A percentile compares a stretch with the other conserved stretches of the same genome.
These are phyloP conservation scores for Paracanthobrama guichenoti DNA, from an alignment of 2,113 vertebrate species.

Conservation along the genomic window DNA sequence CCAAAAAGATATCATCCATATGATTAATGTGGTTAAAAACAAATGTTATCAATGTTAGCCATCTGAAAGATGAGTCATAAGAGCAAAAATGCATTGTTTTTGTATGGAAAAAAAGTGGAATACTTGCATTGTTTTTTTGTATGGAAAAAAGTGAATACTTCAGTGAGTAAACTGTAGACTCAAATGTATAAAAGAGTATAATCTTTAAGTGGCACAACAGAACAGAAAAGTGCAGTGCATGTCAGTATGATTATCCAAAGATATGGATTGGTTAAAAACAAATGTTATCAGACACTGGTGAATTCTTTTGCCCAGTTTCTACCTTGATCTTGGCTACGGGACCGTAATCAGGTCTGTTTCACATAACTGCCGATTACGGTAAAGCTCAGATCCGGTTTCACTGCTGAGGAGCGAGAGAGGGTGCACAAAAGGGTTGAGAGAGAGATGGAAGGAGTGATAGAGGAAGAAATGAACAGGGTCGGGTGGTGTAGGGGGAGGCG, in stretches of 20 bases:
- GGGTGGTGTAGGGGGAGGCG: slow-evolving; percentile 23
- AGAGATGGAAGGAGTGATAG: slow-evolving; percentile 65
- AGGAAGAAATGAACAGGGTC: slow-evolving; percentile 35
- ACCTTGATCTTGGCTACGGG: slow-evolving; percentile 63
- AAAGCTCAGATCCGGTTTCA: slow-evolving; percentile 86
- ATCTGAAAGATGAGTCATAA: background rate
- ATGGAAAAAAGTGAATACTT: slow-evolving; percentile 56
- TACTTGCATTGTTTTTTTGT: background rate
- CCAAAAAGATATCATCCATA: background rate
- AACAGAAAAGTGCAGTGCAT: too few relatives aligned
- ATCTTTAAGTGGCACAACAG: too few relatives aligned
- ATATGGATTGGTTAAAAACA: too few relatives aligned
- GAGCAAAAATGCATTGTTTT: background rate
- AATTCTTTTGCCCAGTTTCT: slow-evolving; percentile 56
- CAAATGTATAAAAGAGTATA: too few relatives aligned
- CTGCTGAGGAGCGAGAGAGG: slow-evolving; percentile 67
- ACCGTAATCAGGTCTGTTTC: slow-evolving; percentile 94
- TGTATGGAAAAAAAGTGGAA: slow-evolving; percentile 51
- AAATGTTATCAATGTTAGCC: background rate
- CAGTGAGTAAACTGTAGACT: too few relatives aligned
- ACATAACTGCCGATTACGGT: slow-evolving; percentile 89
- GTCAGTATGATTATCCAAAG: too few relatives aligned
- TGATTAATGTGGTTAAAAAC: background rate
- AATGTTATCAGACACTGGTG: slow-evolving; percentile 17
- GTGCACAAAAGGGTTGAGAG: slow-evolving; percentile 63